Conservation (phyloP, 2,113 vertebrate species). For the Jacana jacana region DNA sequence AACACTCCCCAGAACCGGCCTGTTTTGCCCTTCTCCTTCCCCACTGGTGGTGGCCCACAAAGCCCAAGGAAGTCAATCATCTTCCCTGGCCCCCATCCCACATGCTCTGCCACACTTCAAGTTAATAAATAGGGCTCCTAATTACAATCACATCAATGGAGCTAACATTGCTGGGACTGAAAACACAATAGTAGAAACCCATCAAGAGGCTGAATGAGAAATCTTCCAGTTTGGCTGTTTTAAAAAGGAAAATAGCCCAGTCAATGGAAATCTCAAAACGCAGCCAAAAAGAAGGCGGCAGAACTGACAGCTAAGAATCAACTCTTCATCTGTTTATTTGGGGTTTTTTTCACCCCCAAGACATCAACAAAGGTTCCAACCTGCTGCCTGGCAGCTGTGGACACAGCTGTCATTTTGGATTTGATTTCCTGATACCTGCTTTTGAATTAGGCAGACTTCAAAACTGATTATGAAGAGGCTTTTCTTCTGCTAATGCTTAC, state of each 20-base stretch:
- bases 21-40: background rate
- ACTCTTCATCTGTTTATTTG: background rate
- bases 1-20: background rate
- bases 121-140: background rate
- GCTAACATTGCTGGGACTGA: background rate
- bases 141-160: background rate
- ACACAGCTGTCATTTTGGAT: background rate
- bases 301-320: background rate
- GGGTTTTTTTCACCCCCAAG: background rate
- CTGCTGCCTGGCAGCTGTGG: background rate
- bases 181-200: background rate
- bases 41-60: background rate
- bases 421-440: background rate
- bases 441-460: conserved; percentile 11
- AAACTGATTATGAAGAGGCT: background rate
- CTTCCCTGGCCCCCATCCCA: accelerated
- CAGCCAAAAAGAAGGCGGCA: background rate
- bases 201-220: background rate
- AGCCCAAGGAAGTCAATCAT: background rate
- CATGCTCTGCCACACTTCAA: accelerated
- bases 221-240: background rate
- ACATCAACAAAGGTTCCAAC: background rate
- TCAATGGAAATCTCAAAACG: background rate
- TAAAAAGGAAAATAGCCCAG: background rate
- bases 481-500: background rate